A percentile compares a stretch with the other conserved stretches of the same genome.
Conservation (phyloP, 2,113 vertebrate genomes). For the Rhipidura dahli region DNA sequence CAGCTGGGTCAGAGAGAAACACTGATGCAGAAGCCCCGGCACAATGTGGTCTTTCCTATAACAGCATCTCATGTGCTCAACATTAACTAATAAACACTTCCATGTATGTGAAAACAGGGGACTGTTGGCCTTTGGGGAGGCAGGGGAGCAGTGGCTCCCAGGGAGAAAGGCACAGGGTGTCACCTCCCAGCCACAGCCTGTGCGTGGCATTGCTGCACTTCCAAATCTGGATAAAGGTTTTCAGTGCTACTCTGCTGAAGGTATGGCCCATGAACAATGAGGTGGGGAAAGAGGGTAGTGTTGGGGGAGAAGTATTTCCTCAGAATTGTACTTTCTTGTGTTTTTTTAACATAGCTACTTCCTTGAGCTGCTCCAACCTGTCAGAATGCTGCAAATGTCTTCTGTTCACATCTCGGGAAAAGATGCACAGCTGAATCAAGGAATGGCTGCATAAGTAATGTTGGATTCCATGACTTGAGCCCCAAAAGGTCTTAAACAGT, state of each 20-base stretch:
- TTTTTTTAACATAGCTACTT: slow-evolving; percentile 35
- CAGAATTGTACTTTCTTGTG: slow-evolving; percentile 4
- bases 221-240: background rate
- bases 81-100: background rate
- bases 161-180: background rate
- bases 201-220: background rate
- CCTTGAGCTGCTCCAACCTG: slow-evolving; percentile 28
- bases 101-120: background rate
- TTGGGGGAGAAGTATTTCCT: slow-evolving; percentile 15
- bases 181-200: background rate
- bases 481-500: slow-evolving; percentile 78
- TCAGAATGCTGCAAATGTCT: slow-evolving; percentile 63
- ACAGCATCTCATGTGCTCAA: rapidly evolving
- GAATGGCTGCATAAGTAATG: slow-evolving; percentile 75
- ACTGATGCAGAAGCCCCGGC: background rate
- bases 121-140: background rate
- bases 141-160: background rate
- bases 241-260: background rate
- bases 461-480: slow-evolving; percentile 73
- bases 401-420: slow-evolving; percentile 55
- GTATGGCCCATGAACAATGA: background rate
- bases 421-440: slow-evolving; percentile 51
- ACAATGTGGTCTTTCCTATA: rapidly evolving
- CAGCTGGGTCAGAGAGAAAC: background rate
- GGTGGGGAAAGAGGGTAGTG: background rate